A percentile compares a stretch with the other conserved stretches of the same genome.
Conservation (phyloP, 2,888 invertebrate species). For the Diplolepis rosae region DNA sequence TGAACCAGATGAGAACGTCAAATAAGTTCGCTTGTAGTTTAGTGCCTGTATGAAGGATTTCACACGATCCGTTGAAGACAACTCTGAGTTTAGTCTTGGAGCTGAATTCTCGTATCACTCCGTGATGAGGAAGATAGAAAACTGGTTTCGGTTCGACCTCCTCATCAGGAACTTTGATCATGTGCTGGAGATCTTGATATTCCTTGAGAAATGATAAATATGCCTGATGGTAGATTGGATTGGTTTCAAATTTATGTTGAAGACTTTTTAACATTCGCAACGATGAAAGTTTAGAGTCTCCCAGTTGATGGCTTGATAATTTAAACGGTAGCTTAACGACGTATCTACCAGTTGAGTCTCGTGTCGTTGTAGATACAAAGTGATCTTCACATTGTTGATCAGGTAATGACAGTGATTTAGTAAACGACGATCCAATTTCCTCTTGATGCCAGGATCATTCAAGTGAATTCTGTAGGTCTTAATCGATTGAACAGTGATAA, state of each 20-base stretch:
- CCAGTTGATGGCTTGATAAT: neutral
- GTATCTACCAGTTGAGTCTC: constrained; percentile 13
- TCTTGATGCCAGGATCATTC: constrained; percentile 21
- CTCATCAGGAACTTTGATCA: neutral
- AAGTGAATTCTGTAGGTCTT: neutral
- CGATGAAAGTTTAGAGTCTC: neutral
- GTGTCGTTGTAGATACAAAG: neutral
- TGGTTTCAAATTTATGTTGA: neutral
- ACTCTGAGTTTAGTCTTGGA: constrained; percentile 48
- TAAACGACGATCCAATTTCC: neutral
- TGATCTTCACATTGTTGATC: constrained; percentile 28
- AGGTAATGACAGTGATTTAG: neutral
- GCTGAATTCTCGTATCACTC: constrained; percentile 45
- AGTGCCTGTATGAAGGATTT: constrained; percentile 50
- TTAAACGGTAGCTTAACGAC: neutral
- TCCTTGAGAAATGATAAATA: neutral
- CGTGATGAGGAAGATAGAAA: constrained; percentile 47
- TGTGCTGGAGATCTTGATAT: constrained; percentile 11
- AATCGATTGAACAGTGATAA: neutral
- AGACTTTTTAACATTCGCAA: neutral
- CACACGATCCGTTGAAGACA: constrained; percentile 49
- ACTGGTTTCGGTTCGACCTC: neutral
- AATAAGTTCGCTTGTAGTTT: constrained; percentile 45
- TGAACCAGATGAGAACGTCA: constrained; percentile 49
- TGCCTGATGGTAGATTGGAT: neutral